Evolutionary conservation across 2,797 vertebrate species (phyloP).

Genomic region (Notolepis coatsorum): DNA sequence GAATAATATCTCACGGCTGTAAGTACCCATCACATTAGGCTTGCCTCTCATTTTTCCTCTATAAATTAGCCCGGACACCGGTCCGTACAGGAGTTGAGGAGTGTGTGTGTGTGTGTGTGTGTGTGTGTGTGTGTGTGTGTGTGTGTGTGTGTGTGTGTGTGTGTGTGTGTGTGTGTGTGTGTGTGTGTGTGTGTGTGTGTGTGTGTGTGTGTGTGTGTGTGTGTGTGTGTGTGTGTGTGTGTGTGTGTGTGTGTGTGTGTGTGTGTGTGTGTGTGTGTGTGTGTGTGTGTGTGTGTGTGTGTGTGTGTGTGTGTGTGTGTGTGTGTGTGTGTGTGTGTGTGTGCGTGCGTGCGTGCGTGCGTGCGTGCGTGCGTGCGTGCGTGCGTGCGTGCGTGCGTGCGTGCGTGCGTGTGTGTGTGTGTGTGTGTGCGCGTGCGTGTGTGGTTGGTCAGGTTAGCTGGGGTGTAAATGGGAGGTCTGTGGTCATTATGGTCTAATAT

Average conservation of each 20-base stretch:
- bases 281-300: not conserved
- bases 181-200: slow-evolving; percentile 58
- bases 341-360: slow-evolving; percentile 12
- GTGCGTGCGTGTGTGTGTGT: slow-evolving; percentile 44
- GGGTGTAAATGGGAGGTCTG: slow-evolving; percentile 96
- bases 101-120: slow-evolving; percentile 8
- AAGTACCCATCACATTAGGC: slow-evolving; percentile 94
- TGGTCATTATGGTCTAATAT: slow-evolving; percentile 99
- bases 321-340: slow-evolving; percentile 1
- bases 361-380: slow-evolving; percentile 59
- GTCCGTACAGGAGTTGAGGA: slow-evolving; percentile 85
- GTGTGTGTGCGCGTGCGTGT: not conserved
- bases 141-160: not conserved
- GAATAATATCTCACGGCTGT: slow-evolving; percentile 86
- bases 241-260: not conserved
- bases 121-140: not conserved
- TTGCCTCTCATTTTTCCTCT: slow-evolving; percentile 92
- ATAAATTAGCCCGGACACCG: slow-evolving; percentile 92
- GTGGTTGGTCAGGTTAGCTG: slow-evolving; percentile 85
- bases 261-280: slow-evolving; percentile 30
- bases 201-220: slow-evolving; percentile 7
- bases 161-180: slow-evolving; percentile 14
- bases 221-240: slow-evolving; percentile 46
- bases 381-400: not conserved
- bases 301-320: not conserved